Percentiles rank a stretch among this genome's conserved stretches.
phyloP scores from a whole-genome alignment of 2,888 invertebrate species.

The Epinotia brunnichana region DNA sequence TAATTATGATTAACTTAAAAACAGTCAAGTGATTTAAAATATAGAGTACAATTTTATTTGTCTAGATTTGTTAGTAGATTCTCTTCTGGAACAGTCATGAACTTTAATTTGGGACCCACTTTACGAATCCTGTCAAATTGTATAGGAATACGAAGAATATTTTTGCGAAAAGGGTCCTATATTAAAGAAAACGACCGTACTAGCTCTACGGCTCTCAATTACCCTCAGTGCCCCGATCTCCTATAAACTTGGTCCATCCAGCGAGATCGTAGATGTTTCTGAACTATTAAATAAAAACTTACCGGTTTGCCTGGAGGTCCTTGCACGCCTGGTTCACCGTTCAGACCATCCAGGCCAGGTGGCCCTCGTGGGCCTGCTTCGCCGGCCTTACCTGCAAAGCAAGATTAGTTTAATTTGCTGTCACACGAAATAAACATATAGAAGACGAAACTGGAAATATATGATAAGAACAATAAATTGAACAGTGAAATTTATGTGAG shows the following conservation, averaged over 20 bases:
- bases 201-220: no score
- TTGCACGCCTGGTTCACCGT: constrained; percentile 92
- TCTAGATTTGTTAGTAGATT: no score
- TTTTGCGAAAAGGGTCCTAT: no score
- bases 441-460: constrained; percentile 13
- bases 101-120: no score
- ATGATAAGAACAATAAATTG: neutral
- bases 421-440: neutral
- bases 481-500: neutral
- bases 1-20: no score
- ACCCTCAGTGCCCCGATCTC: neutral
- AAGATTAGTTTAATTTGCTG: neutral
- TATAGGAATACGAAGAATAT: no score
- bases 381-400: constrained; percentile 87
- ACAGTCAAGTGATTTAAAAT: no score
- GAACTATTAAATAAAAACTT: constrained; percentile 55
- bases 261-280: neutral
- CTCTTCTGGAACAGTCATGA: no score
- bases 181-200: no score
- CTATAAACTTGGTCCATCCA: neutral
- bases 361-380: constrained; percentile 90
- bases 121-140: no score
- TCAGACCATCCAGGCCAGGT: constrained; percentile 88
- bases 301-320: constrained; percentile 94
- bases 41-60: no score